phyloP scores from a whole-genome alignment of 2,113 vertebrate species.

The Oncorhynchus gorbuscha region DNA sequence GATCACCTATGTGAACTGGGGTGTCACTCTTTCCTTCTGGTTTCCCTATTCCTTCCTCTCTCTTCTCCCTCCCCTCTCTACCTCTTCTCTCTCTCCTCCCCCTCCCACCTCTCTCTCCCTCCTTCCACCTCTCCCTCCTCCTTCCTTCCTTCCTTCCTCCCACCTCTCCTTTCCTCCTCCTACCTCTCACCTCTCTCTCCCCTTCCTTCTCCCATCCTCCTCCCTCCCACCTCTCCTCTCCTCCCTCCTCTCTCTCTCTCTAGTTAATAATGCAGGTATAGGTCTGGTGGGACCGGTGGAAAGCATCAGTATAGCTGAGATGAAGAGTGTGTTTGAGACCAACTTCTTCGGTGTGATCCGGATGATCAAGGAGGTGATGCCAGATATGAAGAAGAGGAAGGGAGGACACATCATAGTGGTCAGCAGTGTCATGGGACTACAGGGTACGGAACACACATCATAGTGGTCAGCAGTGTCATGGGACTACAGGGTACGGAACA shows the following conservation, averaged over 20 bases:
- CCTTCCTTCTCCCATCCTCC: too few species aligned
- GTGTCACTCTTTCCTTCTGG: too few species aligned
- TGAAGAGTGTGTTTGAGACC: constrained; percentile 77
- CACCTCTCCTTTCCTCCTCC: too few species aligned
- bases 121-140: too few species aligned
- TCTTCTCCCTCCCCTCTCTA: not conserved
- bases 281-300: constrained; percentile 75
- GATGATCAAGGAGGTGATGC: constrained; percentile 77
- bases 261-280: constrained; percentile 76
- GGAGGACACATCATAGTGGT: constrained; percentile 73
- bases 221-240: not conserved
- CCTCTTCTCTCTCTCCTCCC: not conserved
- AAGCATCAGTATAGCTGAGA: constrained; percentile 72
- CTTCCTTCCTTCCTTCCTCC: too few species aligned
- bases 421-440: constrained; percentile 77
- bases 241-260: not conserved
- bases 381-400: constrained; percentile 73
- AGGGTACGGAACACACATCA: too few species aligned
- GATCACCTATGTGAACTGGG: too few species aligned
- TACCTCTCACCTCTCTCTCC: too few species aligned
- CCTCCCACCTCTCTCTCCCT: not conserved
- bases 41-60: too few species aligned
- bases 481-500: too few species aligned
- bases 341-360: constrained; percentile 75
- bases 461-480: too few species aligned